Evolutionary conservation across 2,797 vertebrate species (phyloP), one percentile per base, ranked within the genome.

Genomic region (Cottoperca gobio): DNA sequence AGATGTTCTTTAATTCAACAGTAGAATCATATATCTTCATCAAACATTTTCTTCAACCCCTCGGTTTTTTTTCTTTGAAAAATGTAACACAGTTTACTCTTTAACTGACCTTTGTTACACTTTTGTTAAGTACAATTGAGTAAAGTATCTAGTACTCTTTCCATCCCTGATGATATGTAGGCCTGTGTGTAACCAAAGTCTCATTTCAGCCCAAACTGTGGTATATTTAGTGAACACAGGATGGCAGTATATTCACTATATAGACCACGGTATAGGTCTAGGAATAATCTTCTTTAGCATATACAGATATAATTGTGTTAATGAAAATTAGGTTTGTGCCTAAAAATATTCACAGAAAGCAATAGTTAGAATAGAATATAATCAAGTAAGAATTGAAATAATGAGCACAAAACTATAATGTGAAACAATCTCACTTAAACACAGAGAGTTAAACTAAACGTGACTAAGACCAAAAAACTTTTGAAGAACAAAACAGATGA

Each of bases 231-330:
- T 33, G 17, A 73, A 83, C 69, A 77, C 65, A 67, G 6, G 24
- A 61, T 67, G 78, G 61, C 57, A 74, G 57, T 46, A 62, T 57
- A 70, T 49, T 49, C 52, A 70, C 35, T 40, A 26, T n/a, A 5
- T 6, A 10, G 14, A 48, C 4, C 21, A 26, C 14, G 50, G 23
- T 17, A 46, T 28, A 63, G 16, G 46, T 6, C 17, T 33, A 19
- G 14, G 35, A 48, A 49, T 39, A 23, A 21, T 40, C 23, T 7
- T 39, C 10, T 21, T 2, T 1, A 19, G 6, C 17, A 10, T 23
- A 6, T 23, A 55, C 2, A 21, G 13, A 17, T 16, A 19, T 63
- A 0, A 8, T n/a, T 52, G 17, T 39, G 33, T 31, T 26, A n/a
- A 48, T 50, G 14, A 46, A 14, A 33, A 61, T 31, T 13, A 31